A percentile compares a stretch with the other conserved stretches of the same genome.
These are phyloP conservation scores for Oryctolagus cuniculus DNA, from an alignment of 2,113 vertebrate species.

Conservation along the genomic window mOryCun1.1 NC_091448.1:36452001-36452500, in stretches of 20 bases:
- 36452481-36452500: not conserved
- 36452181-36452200: not conserved
- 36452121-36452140: too few species aligned
- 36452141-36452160: too few species aligned
- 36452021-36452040: too few species aligned
- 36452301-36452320: not conserved
- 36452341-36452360: not conserved
- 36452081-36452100: too few species aligned
- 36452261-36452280: too few species aligned
- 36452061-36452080: too few species aligned
- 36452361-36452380: not conserved
- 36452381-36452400: not conserved
- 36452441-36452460: not conserved
- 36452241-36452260: not conserved
- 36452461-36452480: not conserved
- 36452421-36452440: not conserved
- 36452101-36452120: too few species aligned
- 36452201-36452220: not conserved
- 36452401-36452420: not conserved
- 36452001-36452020: too few species aligned
- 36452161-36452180: too few species aligned
- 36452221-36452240: not conserved
- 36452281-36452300: not conserved
- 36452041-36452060: too few species aligned
- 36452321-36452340: not conserved